phyloP scores from a whole-genome alignment of 1,140 invertebrate genomes.

The Ruditapes philippinarum region DNA sequence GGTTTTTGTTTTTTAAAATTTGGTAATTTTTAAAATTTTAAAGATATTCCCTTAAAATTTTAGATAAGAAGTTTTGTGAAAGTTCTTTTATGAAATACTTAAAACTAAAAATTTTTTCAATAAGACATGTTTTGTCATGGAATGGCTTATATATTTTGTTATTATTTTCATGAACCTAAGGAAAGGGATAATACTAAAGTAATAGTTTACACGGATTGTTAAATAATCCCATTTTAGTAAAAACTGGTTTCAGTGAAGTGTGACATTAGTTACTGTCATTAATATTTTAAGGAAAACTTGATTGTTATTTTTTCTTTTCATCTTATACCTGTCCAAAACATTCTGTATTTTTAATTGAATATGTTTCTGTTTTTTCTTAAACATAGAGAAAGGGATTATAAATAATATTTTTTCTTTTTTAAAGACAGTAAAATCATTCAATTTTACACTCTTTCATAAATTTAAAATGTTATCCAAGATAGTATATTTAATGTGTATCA shows the following conservation, averaged over 20 bases:
- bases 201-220: slow-evolving; percentile 37
- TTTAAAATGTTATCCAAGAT: slow-evolving; percentile 40
- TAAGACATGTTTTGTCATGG: slow-evolving; percentile 32
- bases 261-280: slow-evolving; percentile 34
- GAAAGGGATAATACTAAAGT: slow-evolving; percentile 38
- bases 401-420: slow-evolving; percentile 41
- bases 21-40: slow-evolving; percentile 24
- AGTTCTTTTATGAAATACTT: not conserved
- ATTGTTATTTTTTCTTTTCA: slow-evolving; percentile 36
- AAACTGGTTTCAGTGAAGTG: slow-evolving; percentile 25
- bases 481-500: slow-evolving; percentile 39
- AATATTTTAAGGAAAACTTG: slow-evolving; percentile 35
- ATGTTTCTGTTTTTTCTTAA: slow-evolving; percentile 42
- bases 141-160: slow-evolving; percentile 39
- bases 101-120: slow-evolving; percentile 18
- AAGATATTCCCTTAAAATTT: slow-evolving; percentile 28
- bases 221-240: slow-evolving; percentile 39
- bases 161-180: slow-evolving; percentile 36
- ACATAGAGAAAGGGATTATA: slow-evolving; percentile 41
- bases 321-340: slow-evolving; percentile 35
- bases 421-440: slow-evolving; percentile 42
- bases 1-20: slow-evolving; percentile 31
- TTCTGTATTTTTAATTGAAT: slow-evolving; percentile 36
- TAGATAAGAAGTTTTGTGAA: slow-evolving; percentile 29
- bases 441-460: slow-evolving; percentile 42